Conservation (phyloP, 2,113 vertebrate species). For the Mobula birostris region DNA sequence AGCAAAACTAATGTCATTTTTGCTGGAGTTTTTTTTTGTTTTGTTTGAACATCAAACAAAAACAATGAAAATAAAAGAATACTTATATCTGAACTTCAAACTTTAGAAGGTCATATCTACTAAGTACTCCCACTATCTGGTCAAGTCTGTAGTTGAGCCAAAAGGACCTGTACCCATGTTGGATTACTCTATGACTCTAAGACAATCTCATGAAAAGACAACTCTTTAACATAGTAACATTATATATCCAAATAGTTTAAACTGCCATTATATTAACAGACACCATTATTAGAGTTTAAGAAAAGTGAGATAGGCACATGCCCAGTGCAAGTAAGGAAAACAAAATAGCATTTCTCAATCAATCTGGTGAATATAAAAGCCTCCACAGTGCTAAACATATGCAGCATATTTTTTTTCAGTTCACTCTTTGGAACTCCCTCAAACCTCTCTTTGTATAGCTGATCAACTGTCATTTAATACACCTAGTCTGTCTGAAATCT, state of each 20-base stretch:
- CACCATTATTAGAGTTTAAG: not conserved
- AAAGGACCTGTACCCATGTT: no score
- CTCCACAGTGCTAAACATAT: not conserved
- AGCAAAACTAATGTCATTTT: not conserved
- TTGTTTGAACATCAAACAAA: not conserved
- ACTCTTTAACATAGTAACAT: not conserved
- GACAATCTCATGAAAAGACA: not conserved
- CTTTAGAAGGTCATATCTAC: not conserved
- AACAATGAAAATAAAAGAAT: not conserved
- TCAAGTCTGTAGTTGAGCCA: not conserved
- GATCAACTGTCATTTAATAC: conserved; percentile 14
- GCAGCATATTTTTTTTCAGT: not conserved
- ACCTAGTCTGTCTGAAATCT: conserved; percentile 3
- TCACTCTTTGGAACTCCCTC: not conserved
- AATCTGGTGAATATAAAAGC: not conserved
- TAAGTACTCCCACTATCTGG: no score
- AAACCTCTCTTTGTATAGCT: not conserved
- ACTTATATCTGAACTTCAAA: not conserved
- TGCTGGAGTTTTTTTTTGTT: not conserved
- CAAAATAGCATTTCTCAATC: not conserved
- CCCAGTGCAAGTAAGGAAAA: not conserved
- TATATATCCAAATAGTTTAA: not conserved
- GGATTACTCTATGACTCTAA: no score
- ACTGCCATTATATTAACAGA: not conserved
- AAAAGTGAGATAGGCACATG: no score